These are phyloP conservation scores for Lacerta viridis DNA, from an alignment of 2,797 vertebrate species.

Conservation along the genomic window DNA sequence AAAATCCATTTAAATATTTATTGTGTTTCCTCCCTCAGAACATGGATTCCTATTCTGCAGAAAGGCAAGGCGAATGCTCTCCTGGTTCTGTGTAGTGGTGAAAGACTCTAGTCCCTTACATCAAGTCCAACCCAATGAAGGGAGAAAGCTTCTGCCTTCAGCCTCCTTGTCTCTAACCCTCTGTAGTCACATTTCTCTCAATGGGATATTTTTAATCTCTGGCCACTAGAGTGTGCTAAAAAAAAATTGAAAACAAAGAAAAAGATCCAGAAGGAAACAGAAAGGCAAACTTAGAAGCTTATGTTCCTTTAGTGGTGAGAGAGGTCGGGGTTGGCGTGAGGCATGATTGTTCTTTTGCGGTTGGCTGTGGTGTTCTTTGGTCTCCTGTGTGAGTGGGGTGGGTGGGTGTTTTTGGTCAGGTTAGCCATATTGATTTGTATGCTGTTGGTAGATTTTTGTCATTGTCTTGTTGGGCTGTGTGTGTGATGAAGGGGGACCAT, in stretches of 20 bases:
- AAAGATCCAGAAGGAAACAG: neutral
- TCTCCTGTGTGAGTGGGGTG: no score
- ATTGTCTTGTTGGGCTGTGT: no score
- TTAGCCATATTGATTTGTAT: no score
- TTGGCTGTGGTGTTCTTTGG: no score
- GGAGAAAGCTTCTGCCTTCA: neutral
- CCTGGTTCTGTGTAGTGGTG: no score
- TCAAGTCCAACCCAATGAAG: neutral
- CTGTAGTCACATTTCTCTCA: neutral
- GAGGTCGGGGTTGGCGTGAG: no score
- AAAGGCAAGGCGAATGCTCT: neutral
- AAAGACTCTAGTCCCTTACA: neutral
- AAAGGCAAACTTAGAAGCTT: neutral
- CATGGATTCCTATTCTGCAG: neutral
- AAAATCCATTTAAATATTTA: neutral
- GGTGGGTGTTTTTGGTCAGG: no score
- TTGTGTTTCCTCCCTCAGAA: neutral
- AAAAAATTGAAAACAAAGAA: conserved; percentile 11
- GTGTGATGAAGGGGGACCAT: no score
- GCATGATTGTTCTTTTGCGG: no score
- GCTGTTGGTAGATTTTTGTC: no score
- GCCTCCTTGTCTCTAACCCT: neutral
- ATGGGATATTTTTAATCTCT: neutral
- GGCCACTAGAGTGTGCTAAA: conserved; percentile 17
- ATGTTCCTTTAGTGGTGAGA: no score